Conservation (phyloP, 2,797 vertebrate genomes). For the Karalla daura region DNA sequence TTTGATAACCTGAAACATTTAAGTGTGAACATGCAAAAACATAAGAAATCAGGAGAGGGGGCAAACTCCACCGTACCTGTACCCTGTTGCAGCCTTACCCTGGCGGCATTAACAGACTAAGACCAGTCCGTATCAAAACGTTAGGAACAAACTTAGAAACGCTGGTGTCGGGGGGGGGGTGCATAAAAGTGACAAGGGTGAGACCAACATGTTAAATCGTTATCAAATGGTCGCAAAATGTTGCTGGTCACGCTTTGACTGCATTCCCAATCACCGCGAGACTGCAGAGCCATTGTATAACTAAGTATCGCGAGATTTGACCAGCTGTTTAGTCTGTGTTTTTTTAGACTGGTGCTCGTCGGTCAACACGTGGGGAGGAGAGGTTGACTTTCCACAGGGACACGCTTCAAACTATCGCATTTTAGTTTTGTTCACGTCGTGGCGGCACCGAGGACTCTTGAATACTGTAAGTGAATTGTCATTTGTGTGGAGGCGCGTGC, state of each 20-base stretch:
- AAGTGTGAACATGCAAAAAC: too few species aligned
- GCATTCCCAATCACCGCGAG: slow-evolving; percentile 60
- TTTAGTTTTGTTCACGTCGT: slow-evolving; percentile 60
- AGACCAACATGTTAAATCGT: not conserved
- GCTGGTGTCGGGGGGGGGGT: too few species aligned
- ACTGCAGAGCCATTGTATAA: not conserved
- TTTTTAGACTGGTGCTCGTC: slow-evolving; percentile 74
- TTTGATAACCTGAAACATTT: too few species aligned
- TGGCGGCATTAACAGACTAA: too few species aligned
- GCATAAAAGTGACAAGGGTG: too few species aligned
- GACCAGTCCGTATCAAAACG: too few species aligned
- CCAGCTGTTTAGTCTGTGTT: slow-evolving; percentile 82
- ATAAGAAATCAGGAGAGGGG: too few species aligned
- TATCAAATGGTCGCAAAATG: not conserved
- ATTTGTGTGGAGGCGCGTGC: not conserved
- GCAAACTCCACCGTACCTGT: too few species aligned
- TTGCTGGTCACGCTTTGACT: not conserved
- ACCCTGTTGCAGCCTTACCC: too few species aligned
- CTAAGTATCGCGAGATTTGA: slow-evolving; percentile 79
- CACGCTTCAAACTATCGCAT: slow-evolving; percentile 52
- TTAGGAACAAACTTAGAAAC: too few species aligned
- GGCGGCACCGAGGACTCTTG: slow-evolving; percentile 72
- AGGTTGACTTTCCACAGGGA: slow-evolving; percentile 68
- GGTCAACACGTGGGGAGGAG: slow-evolving; percentile 86
- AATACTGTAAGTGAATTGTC: slow-evolving; percentile 75